Percentiles rank a stretch among this genome's conserved stretches.
Evolutionary conservation across 53 echinoderm and acorn worm species (phyloP).

Genomic region (Henricia sp.): DNA sequence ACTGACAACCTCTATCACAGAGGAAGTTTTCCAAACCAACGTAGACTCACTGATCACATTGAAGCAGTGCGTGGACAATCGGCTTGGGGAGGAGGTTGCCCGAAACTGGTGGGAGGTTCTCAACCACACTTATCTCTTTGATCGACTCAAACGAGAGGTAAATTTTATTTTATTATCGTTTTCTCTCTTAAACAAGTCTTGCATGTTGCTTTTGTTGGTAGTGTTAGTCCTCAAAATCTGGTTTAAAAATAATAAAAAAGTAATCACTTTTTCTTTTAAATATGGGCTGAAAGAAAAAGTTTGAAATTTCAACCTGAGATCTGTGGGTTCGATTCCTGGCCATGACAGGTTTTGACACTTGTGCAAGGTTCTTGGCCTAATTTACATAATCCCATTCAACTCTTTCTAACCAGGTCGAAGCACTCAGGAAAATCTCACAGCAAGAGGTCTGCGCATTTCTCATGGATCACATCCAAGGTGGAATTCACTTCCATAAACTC

Average conservation of each 20-base stretch:
- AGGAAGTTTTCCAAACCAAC: constrained; percentile 74
- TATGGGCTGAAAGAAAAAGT: no score
- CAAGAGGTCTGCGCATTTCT: constrained; percentile 68
- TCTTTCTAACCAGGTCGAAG: constrained; percentile 67
- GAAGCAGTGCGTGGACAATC: constrained; percentile 84
- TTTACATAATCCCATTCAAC: no score
- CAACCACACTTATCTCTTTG: constrained; percentile 81
- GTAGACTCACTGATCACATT: constrained; percentile 89
- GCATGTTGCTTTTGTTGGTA: background rate
- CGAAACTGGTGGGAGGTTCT: constrained; percentile 90
- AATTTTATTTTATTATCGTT: background rate
- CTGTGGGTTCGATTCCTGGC: no score
- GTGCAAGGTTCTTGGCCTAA: no score
- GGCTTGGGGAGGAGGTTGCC: constrained; percentile 87
- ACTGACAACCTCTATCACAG: constrained; percentile 31
- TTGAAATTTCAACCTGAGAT: no score
- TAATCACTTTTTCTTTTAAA: background rate
- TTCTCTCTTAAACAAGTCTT: background rate
- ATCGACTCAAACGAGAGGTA: constrained; percentile 84
- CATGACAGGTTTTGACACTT: no score
- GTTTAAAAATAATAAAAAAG: no score
- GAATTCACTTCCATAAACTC: constrained; percentile 73
- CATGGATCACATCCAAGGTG: constrained; percentile 56
- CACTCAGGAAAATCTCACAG: constrained; percentile 61
- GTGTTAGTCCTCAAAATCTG: background rate